A percentile compares a stretch with the other conserved stretches of the same genome.
Conservation (phyloP, 2,113 vertebrate genomes). For the Sinocyclocheilus maitianheensis region DNA sequence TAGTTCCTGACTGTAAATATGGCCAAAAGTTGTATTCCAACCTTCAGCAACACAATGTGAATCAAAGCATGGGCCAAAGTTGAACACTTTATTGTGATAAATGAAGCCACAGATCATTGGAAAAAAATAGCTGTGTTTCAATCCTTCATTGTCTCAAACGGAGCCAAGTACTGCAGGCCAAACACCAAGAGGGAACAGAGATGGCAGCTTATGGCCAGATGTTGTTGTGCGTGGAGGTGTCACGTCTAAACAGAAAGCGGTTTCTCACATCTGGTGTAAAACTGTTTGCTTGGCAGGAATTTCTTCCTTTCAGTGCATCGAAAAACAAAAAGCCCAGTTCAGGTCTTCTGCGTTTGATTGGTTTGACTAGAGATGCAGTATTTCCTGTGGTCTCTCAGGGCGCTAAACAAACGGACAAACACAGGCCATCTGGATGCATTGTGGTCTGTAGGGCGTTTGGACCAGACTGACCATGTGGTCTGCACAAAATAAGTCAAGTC, state of each 20-base stretch:
- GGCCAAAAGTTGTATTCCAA: background rate
- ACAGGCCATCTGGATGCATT: slow-evolving; percentile 52
- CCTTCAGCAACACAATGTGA: background rate
- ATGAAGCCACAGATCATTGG: slow-evolving; percentile 1
- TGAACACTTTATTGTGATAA: background rate
- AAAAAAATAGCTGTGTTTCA: slow-evolving; percentile 23
- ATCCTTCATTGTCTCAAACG: slow-evolving; percentile 19
- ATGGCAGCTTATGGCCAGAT: slow-evolving; percentile 65
- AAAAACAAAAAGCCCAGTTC: slow-evolving; percentile 19
- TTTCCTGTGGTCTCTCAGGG: slow-evolving; percentile 53
- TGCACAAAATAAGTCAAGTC: background rate
- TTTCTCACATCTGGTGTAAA: slow-evolving; percentile 72
- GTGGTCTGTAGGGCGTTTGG: slow-evolving; percentile 27
- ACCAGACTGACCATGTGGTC: slow-evolving; percentile 9
- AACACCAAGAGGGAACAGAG: slow-evolving; percentile 48
- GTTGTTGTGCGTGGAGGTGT: slow-evolving; percentile 60
- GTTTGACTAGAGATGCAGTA: slow-evolving; percentile 47
- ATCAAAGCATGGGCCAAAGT: background rate
- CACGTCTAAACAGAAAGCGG: slow-evolving; percentile 69
- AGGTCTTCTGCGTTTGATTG: background rate
- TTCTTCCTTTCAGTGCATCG: slow-evolving; percentile 39
- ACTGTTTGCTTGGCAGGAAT: slow-evolving; percentile 61
- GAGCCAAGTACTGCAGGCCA: background rate
- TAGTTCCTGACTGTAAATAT: background rate
- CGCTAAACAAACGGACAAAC: slow-evolving; percentile 55